These are phyloP conservation scores for Meleagris gallopavo DNA, from an alignment of 2,113 vertebrate genomes.

Conservation along the genomic window DNA sequence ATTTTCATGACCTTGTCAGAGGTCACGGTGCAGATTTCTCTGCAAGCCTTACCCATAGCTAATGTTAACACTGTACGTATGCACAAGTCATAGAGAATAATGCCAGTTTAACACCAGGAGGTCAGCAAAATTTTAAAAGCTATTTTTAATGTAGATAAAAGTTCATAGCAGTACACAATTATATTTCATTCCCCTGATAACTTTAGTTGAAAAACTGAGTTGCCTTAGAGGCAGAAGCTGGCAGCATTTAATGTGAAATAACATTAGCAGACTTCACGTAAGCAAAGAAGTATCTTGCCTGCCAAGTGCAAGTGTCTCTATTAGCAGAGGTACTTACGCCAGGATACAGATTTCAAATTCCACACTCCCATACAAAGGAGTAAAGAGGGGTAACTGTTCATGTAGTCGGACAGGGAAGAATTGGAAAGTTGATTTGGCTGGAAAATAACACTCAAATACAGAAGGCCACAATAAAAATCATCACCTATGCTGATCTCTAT, in stretches of 20 bases:
- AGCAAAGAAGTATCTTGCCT: background rate
- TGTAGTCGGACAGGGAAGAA: background rate
- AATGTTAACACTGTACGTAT: background rate
- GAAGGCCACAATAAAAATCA: background rate
- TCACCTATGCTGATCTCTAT: background rate
- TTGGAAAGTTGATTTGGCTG: background rate
- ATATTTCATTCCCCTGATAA: background rate
- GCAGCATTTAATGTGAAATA: background rate
- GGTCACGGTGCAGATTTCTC: background rate
- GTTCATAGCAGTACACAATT: background rate
- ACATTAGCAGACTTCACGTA: background rate
- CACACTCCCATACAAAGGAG: background rate
- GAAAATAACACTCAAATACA: background rate
- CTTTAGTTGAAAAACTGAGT: background rate
- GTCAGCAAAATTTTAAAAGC: slow-evolving; percentile 17
- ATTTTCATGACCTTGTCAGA: background rate
- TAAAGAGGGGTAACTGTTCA: background rate
- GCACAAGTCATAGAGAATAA: background rate
- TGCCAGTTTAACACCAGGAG: background rate
- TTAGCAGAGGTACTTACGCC: background rate
- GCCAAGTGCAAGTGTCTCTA: background rate
- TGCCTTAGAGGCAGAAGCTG: background rate
- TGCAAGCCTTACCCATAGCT: background rate
- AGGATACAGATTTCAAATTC: background rate
- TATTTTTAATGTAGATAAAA: background rate